Evolutionary conservation across 1,140 invertebrate genomes (phyloP).

Genomic region (Glossosoma conforme): DNA sequence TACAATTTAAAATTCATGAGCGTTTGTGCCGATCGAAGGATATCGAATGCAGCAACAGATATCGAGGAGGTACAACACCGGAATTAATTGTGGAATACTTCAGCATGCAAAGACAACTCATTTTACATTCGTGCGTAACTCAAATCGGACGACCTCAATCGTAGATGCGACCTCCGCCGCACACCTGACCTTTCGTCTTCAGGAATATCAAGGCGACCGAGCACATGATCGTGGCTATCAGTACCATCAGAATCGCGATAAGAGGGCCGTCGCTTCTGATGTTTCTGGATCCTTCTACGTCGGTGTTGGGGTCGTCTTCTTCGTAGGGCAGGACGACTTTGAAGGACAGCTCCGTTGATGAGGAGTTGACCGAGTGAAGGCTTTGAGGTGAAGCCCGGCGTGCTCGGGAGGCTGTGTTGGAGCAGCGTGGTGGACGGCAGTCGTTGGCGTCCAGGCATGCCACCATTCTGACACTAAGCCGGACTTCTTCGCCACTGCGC

Average conservation of each 20-base stretch:
- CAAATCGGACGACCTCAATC: constrained; percentile 1
- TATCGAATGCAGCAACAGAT: too few relatives aligned
- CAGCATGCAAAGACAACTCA: too few relatives aligned
- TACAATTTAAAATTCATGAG: too few relatives aligned
- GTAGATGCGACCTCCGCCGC: constrained; percentile 4
- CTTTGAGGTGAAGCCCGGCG: neutral
- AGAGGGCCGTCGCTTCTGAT: constrained; percentile 1
- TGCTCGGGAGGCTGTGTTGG: neutral
- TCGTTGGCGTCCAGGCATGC: constrained; percentile 58
- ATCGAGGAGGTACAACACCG: too few relatives aligned
- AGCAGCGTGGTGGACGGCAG: constrained; percentile 38
- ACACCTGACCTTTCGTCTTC: constrained; percentile 13
- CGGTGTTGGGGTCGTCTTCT: neutral
- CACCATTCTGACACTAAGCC: constrained; percentile 55
- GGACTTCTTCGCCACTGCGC: constrained; percentile 57
- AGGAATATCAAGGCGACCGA: constrained; percentile 17
- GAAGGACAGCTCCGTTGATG: constrained; percentile 25
- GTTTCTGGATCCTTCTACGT: neutral
- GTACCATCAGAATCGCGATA: constrained; percentile 10
- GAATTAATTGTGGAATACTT: too few relatives aligned
- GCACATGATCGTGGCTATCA: constrained; percentile 12
- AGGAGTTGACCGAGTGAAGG: constrained; percentile 19
- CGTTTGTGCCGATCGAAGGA: too few relatives aligned
- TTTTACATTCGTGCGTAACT: too few relatives aligned
- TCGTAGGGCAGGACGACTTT: constrained; percentile 19